Evolutionary conservation across 64 coral and sea anemone species (phyloP), one percentile per base, ranked within the genome.

Genomic region (Hydrozoanthus tunicans): DNA sequence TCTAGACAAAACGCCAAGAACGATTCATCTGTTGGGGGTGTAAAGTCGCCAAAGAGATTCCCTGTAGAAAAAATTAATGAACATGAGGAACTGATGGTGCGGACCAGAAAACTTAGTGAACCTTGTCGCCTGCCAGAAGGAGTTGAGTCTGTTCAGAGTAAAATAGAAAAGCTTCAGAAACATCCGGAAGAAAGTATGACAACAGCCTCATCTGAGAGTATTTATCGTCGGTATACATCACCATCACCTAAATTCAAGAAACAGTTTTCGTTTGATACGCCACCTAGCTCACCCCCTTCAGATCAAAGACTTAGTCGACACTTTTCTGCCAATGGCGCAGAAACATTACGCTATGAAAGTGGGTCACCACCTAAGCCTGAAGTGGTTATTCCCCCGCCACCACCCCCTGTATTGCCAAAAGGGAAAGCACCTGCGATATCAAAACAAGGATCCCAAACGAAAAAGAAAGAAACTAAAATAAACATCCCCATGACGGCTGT

Each of bases 351-450:
- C 9, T 70, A 56, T 51, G 69, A 69, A 59, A 74, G 68, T 51
- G 68, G 53, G 20, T 74, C 70, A 13, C 69, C 68, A 17, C 68
- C 56, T 5, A 56, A 70, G 25, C 9, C 82, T 70, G 53, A 74
- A 74, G 84, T 88, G 5, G 56, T 88, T 7, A 88, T 88, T 14
- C 84, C 84, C 4, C 84, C 84, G 17, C 84, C 84, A 15, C 84
- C 84, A 0, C 84, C 84, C 9, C 84, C 84, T 3, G 74, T 88
- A 74, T 73, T 88, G 84, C 69, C 3, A 0, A 53, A 54, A 25
- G 25, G 54, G 11, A 88, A 88, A 61, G 84, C 54, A 14, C 56
- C 84, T 20, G 15, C 6, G 15, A 56, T 73, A 11, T 54, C 82
- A n/a, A 14, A 59, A 60, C 67, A 70, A 13, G 52, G 70, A 27